Evolutionary conservation across 2,888 invertebrate species (phyloP).

Genomic region (Agrotis exclamationis): DNA sequence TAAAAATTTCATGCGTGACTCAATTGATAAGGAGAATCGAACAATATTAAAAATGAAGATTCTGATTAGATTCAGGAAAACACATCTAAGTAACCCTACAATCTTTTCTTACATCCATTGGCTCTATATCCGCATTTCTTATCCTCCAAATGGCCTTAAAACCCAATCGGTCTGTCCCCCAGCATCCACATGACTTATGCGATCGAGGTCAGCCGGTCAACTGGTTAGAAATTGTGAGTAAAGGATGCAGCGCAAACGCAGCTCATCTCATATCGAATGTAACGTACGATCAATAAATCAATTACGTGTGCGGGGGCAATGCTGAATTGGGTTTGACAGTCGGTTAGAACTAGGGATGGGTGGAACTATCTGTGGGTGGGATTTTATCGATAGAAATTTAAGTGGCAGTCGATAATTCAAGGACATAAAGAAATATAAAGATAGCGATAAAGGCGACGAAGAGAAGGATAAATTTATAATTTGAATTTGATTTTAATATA

Average conservation of each 20-base stretch:
- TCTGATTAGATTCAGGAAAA: neutral
- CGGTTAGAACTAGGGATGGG: constrained; percentile 83
- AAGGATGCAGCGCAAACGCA: constrained; percentile 83
- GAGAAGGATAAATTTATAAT: too few species aligned
- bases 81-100: neutral
- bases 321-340: constrained; percentile 91
- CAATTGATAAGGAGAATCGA: neutral
- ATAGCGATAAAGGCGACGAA: too few species aligned
- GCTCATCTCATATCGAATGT: constrained; percentile 88
- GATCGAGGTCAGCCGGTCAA: constrained; percentile 87
- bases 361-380: constrained; percentile 55
- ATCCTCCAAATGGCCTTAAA: constrained; percentile 21
- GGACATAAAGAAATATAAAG: too few species aligned
- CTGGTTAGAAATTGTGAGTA: constrained; percentile 76
- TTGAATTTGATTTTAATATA: too few species aligned
- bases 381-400: constrained; percentile 63
- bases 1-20: neutral
- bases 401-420: neutral
- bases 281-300: constrained; percentile 91
- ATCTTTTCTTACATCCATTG: neutral
- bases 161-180: constrained; percentile 57
- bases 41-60: neutral
- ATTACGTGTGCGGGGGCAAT: constrained; percentile 89
- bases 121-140: neutral
- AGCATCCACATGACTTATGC: constrained; percentile 71